phyloP scores from a whole-genome alignment of 2,113 vertebrate species.

The Actenoides hombroni region DNA sequence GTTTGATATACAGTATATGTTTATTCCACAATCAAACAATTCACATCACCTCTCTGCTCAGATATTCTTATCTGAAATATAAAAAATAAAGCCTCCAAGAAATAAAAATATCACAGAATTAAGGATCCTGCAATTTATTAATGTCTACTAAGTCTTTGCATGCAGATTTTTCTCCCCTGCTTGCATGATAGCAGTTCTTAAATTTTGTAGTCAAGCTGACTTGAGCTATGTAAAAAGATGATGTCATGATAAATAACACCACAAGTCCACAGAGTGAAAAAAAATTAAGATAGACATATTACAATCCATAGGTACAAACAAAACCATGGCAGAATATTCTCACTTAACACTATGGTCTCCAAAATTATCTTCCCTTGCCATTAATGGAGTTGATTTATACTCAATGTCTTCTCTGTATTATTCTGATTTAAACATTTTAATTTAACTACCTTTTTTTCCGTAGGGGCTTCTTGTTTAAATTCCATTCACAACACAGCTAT shows the following conservation, averaged over 20 bases:
- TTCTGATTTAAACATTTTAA: slow-evolving; percentile 45
- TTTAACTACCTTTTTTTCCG: not conserved
- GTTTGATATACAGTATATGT: not conserved
- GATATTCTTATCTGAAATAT: no score
- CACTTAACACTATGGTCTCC: not conserved
- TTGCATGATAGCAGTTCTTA: not conserved
- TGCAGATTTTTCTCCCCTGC: not conserved
- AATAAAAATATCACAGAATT: not conserved
- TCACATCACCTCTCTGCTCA: not conserved
- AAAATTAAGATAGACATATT: not conserved
- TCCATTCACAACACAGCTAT: slow-evolving; percentile 25
- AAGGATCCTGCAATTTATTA: not conserved
- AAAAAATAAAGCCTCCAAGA: not conserved
- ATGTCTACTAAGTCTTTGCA: not conserved
- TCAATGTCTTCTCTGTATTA: not conserved
- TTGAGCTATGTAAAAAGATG: not conserved
- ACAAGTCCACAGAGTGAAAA: not conserved
- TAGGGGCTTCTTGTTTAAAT: slow-evolving; percentile 26
- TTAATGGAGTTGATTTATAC: not conserved
- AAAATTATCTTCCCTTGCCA: not conserved
- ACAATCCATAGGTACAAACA: not conserved
- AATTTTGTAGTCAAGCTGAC: not conserved
- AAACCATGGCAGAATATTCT: not conserved
- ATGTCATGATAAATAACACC: no score
- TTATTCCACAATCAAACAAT: not conserved